Evolutionary conservation across 2,113 vertebrate genomes (phyloP).

Genomic region (Antigone vipio): DNA sequence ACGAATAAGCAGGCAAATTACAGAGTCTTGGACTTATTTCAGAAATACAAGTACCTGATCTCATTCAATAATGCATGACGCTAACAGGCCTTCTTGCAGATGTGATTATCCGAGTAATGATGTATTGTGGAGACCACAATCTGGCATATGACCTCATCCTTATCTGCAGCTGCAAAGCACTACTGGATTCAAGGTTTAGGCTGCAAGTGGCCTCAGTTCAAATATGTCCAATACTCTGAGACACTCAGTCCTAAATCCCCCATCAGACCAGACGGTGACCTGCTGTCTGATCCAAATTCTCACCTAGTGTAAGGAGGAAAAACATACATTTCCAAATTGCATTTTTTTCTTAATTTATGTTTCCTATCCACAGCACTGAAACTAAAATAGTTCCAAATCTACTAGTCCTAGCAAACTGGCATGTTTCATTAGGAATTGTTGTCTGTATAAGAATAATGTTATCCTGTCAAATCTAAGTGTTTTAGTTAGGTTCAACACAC

Average conservation of each 20-base stretch:
- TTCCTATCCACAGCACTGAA: background rate
- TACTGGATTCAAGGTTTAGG: background rate
- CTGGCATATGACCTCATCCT: conserved; percentile 47
- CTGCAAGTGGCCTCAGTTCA: conserved; percentile 37
- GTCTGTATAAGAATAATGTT: background rate
- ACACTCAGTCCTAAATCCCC: background rate
- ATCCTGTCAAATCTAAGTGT: background rate
- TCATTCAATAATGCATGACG: conserved; percentile 56
- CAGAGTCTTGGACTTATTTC: conserved; percentile 40
- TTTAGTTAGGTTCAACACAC: background rate
- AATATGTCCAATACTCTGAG: background rate
- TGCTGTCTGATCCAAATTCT: conserved; percentile 29
- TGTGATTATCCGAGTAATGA: conserved; percentile 51
- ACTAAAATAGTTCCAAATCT: background rate
- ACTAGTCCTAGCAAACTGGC: background rate
- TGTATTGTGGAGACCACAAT: conserved; percentile 33
- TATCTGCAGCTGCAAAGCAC: conserved; percentile 62
- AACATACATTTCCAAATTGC: background rate
- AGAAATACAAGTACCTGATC: conserved; percentile 58
- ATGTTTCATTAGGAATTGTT: background rate
- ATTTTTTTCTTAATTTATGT: background rate
- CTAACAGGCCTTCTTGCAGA: conserved; percentile 50
- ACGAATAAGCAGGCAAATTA: conserved; percentile 50
- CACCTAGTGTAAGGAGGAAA: conserved; percentile 25
- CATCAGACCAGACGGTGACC: background rate